Base-by-base conservation (phyloP, 2,113 vertebrate species). In the Donacobius atricapilla region DNA sequence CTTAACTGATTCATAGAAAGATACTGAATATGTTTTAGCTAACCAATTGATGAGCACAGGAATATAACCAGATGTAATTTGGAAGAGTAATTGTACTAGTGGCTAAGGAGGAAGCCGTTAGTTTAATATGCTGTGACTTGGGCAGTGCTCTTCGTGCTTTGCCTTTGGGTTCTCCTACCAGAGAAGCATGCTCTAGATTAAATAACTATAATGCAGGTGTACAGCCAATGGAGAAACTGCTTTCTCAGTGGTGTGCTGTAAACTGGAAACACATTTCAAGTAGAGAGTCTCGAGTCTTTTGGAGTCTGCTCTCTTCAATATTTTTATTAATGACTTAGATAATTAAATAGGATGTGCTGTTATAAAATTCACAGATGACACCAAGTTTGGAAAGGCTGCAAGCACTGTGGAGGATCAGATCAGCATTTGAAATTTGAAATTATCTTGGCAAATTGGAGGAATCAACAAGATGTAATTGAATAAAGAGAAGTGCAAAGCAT, bases 291-390 rank as follows among this genome's bases (percentile, higher is more conserved):
- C 92, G 40, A 72, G 51, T 80, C 33, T 53, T 93, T 89, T 81
- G 72, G 77, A 51, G 24, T 81, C 60, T 66, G 10, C 20, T 81
- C 19, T 89, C 68, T 75, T 92, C 69, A 84, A 23, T 78, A 71
- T 92, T 95, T 95, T 84, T 89, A 71, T 91, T 92, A 90, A 78
- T 84, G 22, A 37, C 30, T 83, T 64, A 58, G 39, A 71, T 87
- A 83, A 92, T 84, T 47, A 87, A 87, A 89, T 45, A 83, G 35
- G 35, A 93, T 90, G 44, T 51, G 64, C 64, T 77, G 56, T 89
- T 89, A 78, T 8, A 83, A 94, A 91, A 94, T 70, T 72, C 53
- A 61, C 72, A 90, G 68, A 75, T 91, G 86, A 83, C 61, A 82
- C 60, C 47, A 84, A 28, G 33, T 77, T 75, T 89, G 80, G 83